A percentile compares a stretch with the other conserved stretches of the same genome.
Conservation (phyloP, 2,888 invertebrate genomes). For the Falcaria lacertinaria region DNA sequence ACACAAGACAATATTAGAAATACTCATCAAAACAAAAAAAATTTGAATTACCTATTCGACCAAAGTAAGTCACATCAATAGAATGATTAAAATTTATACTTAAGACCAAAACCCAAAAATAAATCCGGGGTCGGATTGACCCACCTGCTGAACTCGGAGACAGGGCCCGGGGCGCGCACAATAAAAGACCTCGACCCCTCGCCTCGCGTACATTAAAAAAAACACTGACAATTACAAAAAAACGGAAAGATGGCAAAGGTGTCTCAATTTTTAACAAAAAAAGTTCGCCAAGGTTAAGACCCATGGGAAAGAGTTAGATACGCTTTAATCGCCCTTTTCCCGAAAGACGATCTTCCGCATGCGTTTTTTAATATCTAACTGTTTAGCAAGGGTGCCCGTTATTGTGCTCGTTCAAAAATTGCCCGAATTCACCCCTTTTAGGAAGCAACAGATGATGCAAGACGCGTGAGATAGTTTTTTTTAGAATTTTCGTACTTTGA, state of each 20-base stretch:
- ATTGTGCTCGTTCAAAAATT: constrained; percentile 48
- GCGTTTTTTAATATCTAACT: constrained; percentile 59
- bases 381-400: constrained; percentile 65
- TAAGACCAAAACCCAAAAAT: constrained; percentile 31
- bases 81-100: too few relatives aligned
- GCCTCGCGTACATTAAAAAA: constrained; percentile 51
- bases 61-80: too few relatives aligned
- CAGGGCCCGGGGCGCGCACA: constrained; percentile 44
- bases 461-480: constrained; percentile 73
- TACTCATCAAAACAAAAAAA: too few relatives aligned
- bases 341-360: constrained; percentile 60
- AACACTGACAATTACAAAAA: constrained; percentile 51
- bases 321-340: constrained; percentile 53
- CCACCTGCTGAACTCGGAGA: constrained; percentile 69
- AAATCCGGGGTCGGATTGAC: constrained; percentile 47
- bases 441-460: constrained; percentile 64
- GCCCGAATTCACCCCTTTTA: constrained; percentile 69
- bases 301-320: constrained; percentile 79
- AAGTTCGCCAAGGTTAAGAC: constrained; percentile 74
- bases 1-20: too few relatives aligned
- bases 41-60: too few relatives aligned
- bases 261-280: constrained; percentile 72
- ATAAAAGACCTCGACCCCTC: constrained; percentile 61
- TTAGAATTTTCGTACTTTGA: constrained; percentile 48
- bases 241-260: constrained; percentile 76